Conservation (phyloP, 64 coral and sea anemone species). For the Exaiptasia diaphana region DNA sequence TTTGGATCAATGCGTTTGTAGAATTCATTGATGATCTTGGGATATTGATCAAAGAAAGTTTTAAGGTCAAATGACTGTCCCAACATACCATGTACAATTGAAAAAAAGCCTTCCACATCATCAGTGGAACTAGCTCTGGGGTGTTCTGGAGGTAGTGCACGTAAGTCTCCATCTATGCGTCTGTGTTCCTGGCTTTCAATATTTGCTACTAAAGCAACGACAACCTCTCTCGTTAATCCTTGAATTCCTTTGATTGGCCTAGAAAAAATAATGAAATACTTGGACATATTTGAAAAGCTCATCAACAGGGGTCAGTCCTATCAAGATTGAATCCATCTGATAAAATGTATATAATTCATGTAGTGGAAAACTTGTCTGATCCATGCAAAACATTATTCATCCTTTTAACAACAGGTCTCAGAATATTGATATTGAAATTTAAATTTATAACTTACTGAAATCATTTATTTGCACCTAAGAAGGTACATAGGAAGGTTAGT, state of each 20-base stretch:
- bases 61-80: slow-evolving; percentile 8
- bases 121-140: slow-evolving; percentile 27
- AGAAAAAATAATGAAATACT: neutral
- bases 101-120: slow-evolving; percentile 54
- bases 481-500: too few species aligned
- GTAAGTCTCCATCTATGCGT: neutral
- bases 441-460: too few species aligned
- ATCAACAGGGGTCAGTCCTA: neutral
- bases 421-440: too few species aligned
- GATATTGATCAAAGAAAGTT: neutral
- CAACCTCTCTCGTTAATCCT: slow-evolving; percentile 33
- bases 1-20: slow-evolving; percentile 14
- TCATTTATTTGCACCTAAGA: too few species aligned
- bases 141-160: slow-evolving; percentile 5
- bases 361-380: too few species aligned
- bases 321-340: neutral
- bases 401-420: too few species aligned
- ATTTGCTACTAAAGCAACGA: slow-evolving; percentile 25
- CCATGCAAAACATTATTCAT: too few species aligned
- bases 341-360: neutral
- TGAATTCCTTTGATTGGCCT: slow-evolving; percentile 51
- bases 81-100: neutral
- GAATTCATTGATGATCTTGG: slow-evolving; percentile 8
- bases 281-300: too few species aligned
- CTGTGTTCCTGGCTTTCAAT: slow-evolving; percentile 11